phyloP scores from a whole-genome alignment of 2,113 vertebrate genomes.

The Syngnathus typhle region DNA sequence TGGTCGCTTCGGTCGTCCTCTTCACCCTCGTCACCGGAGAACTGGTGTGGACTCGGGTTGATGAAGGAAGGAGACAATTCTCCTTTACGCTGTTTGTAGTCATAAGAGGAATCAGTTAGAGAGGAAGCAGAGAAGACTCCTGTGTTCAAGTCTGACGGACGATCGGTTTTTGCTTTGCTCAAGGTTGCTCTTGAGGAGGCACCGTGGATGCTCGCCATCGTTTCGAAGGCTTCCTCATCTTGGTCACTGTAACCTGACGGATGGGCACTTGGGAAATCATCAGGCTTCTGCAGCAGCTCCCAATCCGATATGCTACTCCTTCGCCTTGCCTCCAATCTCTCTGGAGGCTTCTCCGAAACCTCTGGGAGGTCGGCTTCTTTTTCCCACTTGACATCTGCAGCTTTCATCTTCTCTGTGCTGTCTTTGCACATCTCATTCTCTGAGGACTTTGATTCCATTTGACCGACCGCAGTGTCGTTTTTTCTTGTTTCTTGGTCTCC shows the following conservation, averaged over 20 bases:
- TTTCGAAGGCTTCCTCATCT: conserved; percentile 43
- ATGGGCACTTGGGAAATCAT: conserved; percentile 48
- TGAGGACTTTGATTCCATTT: conserved; percentile 3
- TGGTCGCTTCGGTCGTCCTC: conserved; percentile 57
- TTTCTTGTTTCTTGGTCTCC: conserved; percentile 7
- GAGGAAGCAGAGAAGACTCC: conserved; percentile 43
- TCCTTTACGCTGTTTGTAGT: conserved; percentile 78
- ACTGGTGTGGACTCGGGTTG: conserved; percentile 81
- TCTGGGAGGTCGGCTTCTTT: conserved; percentile 17
- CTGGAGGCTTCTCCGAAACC: conserved; percentile 46
- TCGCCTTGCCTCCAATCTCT: conserved; percentile 60
- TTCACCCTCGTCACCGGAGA: conserved; percentile 80
- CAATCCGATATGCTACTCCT: conserved; percentile 63
- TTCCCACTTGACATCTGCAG: conserved; percentile 19
- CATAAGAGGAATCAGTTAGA: conserved; percentile 64
- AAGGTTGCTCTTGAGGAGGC: conserved; percentile 65
- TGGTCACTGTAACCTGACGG: conserved; percentile 52
- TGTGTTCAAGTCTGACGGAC: conserved; percentile 69
- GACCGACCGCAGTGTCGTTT: background rate
- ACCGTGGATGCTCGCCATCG: conserved; percentile 60
- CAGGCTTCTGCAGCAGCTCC: conserved; percentile 60
- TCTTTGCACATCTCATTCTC: conserved; percentile 33
- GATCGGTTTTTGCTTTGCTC: conserved; percentile 55
- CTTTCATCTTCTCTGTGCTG: conserved; percentile 22
- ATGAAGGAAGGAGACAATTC: conserved; percentile 93